Conservation (phyloP, 2,888 invertebrate species). For the Acrobasis repandana region DNA sequence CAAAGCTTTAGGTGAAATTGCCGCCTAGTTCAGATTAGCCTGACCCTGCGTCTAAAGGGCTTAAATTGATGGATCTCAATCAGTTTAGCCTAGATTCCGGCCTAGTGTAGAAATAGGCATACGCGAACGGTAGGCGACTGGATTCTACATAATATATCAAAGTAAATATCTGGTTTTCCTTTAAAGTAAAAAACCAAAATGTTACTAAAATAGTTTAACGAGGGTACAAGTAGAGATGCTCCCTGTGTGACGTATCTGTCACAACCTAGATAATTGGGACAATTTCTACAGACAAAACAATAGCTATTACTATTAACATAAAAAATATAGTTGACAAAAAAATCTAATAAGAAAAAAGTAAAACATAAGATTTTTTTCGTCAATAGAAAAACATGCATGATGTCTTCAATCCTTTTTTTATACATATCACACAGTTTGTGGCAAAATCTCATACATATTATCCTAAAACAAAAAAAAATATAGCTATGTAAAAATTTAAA, state of each 20-base stretch:
- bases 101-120: not conserved
- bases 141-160: not conserved
- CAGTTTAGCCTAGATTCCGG: conserved; percentile 3
- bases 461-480: not conserved
- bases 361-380: no score
- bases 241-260: no score
- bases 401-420: no score
- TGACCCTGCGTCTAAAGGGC: conserved; percentile 11
- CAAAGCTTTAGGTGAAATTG: conserved; percentile 2
- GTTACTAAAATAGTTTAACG: not conserved
- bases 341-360: no score
- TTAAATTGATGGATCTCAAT: conserved; percentile 9
- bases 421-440: no score
- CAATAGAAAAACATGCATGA: no score
- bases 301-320: no score
- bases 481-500: not conserved
- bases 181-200: not conserved
- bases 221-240: no score
- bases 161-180: not conserved
- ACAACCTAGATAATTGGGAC: no score
- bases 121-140: not conserved
- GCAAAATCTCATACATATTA: no score
- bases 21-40: not conserved
- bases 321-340: no score
- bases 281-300: no score